A percentile compares a stretch with the other conserved stretches of the same genome.
Evolutionary conservation across 2,797 vertebrate genomes (phyloP).

Genomic region (Tangara arthus): DNA sequence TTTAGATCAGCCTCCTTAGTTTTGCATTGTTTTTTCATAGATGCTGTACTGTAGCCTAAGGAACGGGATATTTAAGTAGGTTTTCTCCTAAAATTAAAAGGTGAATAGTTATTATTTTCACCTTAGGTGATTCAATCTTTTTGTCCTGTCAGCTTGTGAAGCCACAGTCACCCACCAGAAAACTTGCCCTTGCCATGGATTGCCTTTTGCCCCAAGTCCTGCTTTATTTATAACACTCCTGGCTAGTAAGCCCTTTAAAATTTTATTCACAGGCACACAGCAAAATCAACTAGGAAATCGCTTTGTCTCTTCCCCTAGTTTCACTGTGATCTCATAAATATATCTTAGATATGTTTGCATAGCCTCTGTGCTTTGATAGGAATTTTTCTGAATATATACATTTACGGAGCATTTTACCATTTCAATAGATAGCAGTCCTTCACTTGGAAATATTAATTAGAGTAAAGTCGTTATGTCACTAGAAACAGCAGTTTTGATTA

Average conservation of each 20-base stretch:
- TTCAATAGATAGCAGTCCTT: background rate
- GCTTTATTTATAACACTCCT: background rate
- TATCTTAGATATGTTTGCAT: background rate
- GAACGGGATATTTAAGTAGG: background rate
- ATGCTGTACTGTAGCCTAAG: background rate
- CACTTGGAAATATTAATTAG: background rate
- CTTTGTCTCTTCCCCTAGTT: background rate
- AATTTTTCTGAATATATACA: background rate
- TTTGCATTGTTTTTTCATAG: background rate
- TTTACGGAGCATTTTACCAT: background rate
- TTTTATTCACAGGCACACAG: background rate
- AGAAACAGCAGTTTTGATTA: background rate
- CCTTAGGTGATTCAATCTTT: background rate
- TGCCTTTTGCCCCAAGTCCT: background rate
- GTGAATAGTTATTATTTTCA: background rate
- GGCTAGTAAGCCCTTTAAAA: background rate
- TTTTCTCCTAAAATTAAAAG: background rate
- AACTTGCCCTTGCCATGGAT: background rate
- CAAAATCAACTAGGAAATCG: background rate
- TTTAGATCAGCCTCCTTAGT: background rate
- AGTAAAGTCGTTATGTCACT: background rate
- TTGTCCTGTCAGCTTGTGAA: background rate
- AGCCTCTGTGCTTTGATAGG: background rate
- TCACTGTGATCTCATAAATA: background rate
- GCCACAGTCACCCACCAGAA: background rate